Percentiles rank a stretch among this genome's conserved stretches.
phyloP scores from a whole-genome alignment of 1,140 invertebrate species.

The Diprion similis region DNA sequence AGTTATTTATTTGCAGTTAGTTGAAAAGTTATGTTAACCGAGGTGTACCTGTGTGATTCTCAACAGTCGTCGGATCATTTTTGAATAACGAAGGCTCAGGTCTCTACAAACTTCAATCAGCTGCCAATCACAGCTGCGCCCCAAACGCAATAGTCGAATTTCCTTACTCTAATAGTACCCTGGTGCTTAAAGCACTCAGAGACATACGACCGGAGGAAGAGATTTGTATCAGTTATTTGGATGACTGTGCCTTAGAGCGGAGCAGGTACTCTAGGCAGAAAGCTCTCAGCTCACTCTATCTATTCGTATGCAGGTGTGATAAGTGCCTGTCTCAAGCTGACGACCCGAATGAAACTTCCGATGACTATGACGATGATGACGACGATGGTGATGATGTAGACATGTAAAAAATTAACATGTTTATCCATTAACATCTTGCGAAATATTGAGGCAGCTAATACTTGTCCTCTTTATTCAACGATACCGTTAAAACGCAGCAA shows the following conservation, averaged over 20 bases:
- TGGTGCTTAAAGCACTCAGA: slow-evolving; percentile 77
- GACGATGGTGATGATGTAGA: slow-evolving; percentile 66
- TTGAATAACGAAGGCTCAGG: slow-evolving; percentile 94
- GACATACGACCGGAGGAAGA: slow-evolving; percentile 85
- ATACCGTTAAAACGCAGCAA: too few relatives aligned
- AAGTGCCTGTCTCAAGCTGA: slow-evolving; percentile 78
- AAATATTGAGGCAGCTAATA: not conserved
- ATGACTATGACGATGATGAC: slow-evolving; percentile 73
- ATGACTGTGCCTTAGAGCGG: slow-evolving; percentile 80
- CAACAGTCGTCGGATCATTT: slow-evolving; percentile 83
- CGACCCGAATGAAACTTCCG: slow-evolving; percentile 83
- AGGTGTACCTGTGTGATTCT: slow-evolving; percentile 29
- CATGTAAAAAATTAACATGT: slow-evolving; percentile 59
- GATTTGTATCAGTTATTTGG: slow-evolving; percentile 90
- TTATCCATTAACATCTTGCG: slow-evolving; percentile 31
- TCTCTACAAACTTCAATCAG: slow-evolving; percentile 84
- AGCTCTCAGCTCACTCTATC: slow-evolving; percentile 82
- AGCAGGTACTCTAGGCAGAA: slow-evolving; percentile 89
- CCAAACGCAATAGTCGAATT: slow-evolving; percentile 90
- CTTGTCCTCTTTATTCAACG: too few relatives aligned
- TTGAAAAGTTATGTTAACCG: too few relatives aligned
- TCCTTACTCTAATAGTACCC: slow-evolving; percentile 81
- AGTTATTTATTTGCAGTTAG: not conserved
- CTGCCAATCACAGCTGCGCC: slow-evolving; percentile 90
- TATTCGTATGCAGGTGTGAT: slow-evolving; percentile 83